Evolutionary conservation across 2,797 vertebrate species (phyloP).

Genomic region (Gymnoscopelus microlampas): DNA sequence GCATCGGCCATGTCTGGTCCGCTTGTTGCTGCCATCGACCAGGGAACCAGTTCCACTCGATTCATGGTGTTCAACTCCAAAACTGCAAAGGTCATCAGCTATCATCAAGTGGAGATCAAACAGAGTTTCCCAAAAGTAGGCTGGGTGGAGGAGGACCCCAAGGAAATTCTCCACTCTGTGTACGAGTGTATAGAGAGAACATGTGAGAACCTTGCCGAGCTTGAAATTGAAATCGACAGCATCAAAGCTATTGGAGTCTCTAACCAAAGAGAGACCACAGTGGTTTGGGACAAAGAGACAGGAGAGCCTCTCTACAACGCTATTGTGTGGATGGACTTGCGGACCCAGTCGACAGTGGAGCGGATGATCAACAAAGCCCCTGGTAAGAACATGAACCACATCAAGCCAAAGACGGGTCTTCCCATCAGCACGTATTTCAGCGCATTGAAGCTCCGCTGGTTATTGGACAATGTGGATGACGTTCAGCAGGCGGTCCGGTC

Average conservation of each 20-base stretch:
- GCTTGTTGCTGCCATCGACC: conserved; percentile 94
- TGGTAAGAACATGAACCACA: conserved; percentile 91
- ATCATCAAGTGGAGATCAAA: conserved; percentile 96
- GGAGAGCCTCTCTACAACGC: conserved; percentile 97
- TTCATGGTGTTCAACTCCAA: conserved; percentile 89
- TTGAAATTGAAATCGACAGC: conserved; percentile 93
- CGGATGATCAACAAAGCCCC: conserved; percentile 92
- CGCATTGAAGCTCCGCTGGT: conserved; percentile 96
- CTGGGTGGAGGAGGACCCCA: conserved; percentile 98
- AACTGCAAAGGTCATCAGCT: conserved; percentile 96
- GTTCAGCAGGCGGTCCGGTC: conserved; percentile 87
- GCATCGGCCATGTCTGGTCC: conserved; percentile 68
- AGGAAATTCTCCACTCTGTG: conserved; percentile 93
- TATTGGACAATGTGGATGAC: conserved; percentile 93
- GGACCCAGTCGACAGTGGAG: conserved; percentile 96
- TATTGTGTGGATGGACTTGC: conserved; percentile 96
- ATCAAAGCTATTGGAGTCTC: conserved; percentile 98
- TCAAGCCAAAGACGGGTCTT: conserved; percentile 96
- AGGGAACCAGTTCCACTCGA: conserved; percentile 94
- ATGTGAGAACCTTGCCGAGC: conserved; percentile 92
- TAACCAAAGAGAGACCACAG: conserved; percentile 97
- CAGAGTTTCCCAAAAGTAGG: conserved; percentile 98
- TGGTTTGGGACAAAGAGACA: conserved; percentile 96
- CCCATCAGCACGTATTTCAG: conserved; percentile 99
- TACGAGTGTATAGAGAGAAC: conserved; percentile 96